phyloP scores from a whole-genome alignment of 2,113 vertebrate genomes.

The Emydura subglobosa region DNA sequence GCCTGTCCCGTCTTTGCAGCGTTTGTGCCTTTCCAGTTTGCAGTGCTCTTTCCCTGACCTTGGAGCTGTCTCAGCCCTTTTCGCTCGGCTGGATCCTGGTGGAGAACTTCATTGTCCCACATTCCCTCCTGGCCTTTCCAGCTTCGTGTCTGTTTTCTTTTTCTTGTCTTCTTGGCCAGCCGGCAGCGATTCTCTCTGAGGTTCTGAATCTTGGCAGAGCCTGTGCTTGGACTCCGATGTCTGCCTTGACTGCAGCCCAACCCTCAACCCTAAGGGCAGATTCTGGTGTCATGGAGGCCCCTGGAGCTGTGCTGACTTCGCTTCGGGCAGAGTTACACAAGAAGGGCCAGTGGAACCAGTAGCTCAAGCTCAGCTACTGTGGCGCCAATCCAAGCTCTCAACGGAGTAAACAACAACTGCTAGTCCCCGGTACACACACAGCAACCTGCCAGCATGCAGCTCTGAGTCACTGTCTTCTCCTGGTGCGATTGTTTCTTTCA shows the following conservation, averaged over 20 bases:
- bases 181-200: neutral
- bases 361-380: neutral
- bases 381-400: neutral
- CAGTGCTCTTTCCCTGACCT: neutral
- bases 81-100: neutral
- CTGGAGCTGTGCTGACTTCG: too few relatives aligned
- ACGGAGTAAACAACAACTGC: neutral
- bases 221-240: neutral
- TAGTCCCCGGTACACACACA: too few relatives aligned
- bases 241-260: neutral
- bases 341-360: neutral
- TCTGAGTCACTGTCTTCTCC: neutral
- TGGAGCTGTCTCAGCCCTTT: too few relatives aligned
- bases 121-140: too few relatives aligned
- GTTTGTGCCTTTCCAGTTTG: neutral
- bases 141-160: neutral
- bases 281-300: neutral
- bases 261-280: too few relatives aligned
- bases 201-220: neutral
- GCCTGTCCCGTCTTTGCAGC: neutral
- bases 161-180: neutral
- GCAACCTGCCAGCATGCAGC: too few relatives aligned
- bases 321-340: neutral
- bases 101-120: neutral
- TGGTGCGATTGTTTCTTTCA: neutral